Evolutionary conservation across 1,140 invertebrate genomes (phyloP), one percentile per base, ranked within the genome.

Genomic region (Drosophila biarmipes): DNA sequence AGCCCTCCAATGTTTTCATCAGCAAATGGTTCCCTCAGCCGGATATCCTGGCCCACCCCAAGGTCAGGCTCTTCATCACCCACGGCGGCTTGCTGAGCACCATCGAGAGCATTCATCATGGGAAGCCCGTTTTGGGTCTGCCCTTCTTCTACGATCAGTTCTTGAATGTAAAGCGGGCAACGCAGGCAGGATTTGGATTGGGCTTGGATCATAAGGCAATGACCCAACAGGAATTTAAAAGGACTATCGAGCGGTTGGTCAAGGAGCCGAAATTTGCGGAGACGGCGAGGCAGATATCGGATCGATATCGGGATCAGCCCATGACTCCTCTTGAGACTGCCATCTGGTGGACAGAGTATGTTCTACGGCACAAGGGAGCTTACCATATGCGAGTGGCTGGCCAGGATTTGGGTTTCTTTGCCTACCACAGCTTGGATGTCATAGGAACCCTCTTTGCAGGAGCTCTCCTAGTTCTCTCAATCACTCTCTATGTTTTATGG

Each of bases 61-160:
- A 96, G 68, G 92, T 96, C 1, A 94, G 94, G 74, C 92, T 93
- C 0, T 96, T 97, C 74, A 94, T 97, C 14, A 95, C 95, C 0
- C 95, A 96, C 73, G 95, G 95, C n/a, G 96, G 96, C 3, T 76
- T 95, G 31, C 92, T 95, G 27, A 95, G 96, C 53, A 93, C 95
- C 10, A 94, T 95, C 64, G 96, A 97, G 92, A 94, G 95, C 7
- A 91, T 96, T 2, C 94, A 95, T 90, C 94, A 95, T 75, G 94
- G 94, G 73, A 94, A 95, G n/a, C 96, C 96, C 0, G 93, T 96
- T 7, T 91, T 97, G 8, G 95, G 94, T 0, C 92, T 96, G 53
- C 96, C 96, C 15, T 92, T 96, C 40, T 94, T 95, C 53, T 93
- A 93, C 34, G 95, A 96, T 81, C 95, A 96, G 76, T 92, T 90